These are phyloP conservation scores for Oscarella lobularis DNA, from an alignment of 37 sponge, comb jelly and placozoan species.

Conservation along the genomic window DNA sequence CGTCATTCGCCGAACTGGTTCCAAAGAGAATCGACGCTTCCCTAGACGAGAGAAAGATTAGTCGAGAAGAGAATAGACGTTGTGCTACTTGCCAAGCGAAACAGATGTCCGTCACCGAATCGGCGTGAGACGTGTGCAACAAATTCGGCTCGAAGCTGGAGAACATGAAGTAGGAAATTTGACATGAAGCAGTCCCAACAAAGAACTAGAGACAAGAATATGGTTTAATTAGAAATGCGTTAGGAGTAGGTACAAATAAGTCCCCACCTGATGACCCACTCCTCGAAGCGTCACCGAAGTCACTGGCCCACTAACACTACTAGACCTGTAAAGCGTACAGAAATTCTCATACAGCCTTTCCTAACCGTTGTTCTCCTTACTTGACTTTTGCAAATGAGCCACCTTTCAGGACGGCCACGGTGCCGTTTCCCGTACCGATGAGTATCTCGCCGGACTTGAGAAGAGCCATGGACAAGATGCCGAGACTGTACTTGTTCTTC, in stretches of 20 bases:
- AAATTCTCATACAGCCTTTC: background rate
- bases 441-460: conserved; percentile 45
- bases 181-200: conserved; percentile 39
- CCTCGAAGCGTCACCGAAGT: conserved; percentile 62
- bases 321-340: no score
- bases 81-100: conserved; percentile 46
- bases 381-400: conserved; percentile 28
- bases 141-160: conserved; percentile 38
- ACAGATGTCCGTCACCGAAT: conserved; percentile 55
- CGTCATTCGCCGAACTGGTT: conserved; percentile 82
- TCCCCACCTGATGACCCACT: conserved; percentile 55
- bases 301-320: no score
- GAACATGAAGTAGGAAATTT: conserved; percentile 41
- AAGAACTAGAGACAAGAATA: conserved; percentile 27
- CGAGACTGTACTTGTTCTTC: conserved; percentile 78
- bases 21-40: conserved; percentile 80
- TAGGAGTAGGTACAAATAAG: no score
- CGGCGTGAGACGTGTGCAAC: conserved; percentile 49
- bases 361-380: conserved; percentile 10
- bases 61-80: background rate
- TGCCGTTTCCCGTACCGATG: conserved; percentile 84
- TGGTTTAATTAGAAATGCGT: background rate
- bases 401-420: conserved; percentile 39
- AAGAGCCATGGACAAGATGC: conserved; percentile 19
- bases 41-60: conserved; percentile 11